Conservation (phyloP, 2,888 invertebrate species). For the Neoscelio sp. region DNA sequence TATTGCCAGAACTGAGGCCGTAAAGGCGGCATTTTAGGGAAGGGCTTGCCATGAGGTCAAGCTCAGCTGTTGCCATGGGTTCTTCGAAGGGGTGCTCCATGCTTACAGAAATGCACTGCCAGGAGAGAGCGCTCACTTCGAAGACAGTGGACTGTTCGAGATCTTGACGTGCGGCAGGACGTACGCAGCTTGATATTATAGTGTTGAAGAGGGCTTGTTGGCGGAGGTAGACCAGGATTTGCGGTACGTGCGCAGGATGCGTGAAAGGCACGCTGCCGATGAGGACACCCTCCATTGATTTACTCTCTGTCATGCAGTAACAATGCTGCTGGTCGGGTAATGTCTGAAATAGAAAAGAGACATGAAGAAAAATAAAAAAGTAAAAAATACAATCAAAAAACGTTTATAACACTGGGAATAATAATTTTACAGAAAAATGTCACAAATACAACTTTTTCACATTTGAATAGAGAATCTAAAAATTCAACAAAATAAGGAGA, state of each 20-base stretch:
- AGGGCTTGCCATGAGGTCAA: constrained; percentile 92
- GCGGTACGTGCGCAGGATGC: constrained; percentile 96
- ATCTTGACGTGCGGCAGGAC: constrained; percentile 91
- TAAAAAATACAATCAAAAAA: no score
- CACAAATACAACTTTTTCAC: no score
- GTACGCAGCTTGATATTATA: constrained; percentile 93
- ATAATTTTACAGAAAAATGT: no score
- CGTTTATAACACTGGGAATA: no score
- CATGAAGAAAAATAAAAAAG: no score
- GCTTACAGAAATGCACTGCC: constrained; percentile 94
- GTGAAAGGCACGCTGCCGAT: constrained; percentile 95
- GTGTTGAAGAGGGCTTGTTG: constrained; percentile 97
- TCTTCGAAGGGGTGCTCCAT: constrained; percentile 97
- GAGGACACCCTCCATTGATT: constrained; percentile 89
- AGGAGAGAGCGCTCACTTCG: constrained; percentile 95
- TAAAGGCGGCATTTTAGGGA: constrained; percentile 91
- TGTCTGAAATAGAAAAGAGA: no score
- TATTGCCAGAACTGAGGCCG: constrained; percentile 82
- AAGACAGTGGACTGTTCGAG: constrained; percentile 92
- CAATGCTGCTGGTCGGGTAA: constrained; percentile 97
- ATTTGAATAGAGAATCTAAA: no score
- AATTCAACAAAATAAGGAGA: no score
- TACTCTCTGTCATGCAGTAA: constrained; percentile 95
- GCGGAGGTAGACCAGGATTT: constrained; percentile 92
- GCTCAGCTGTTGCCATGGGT: constrained; percentile 95